phyloP scores from a whole-genome alignment of 2,888 invertebrate species.

The Erebia aethiops region DNA sequence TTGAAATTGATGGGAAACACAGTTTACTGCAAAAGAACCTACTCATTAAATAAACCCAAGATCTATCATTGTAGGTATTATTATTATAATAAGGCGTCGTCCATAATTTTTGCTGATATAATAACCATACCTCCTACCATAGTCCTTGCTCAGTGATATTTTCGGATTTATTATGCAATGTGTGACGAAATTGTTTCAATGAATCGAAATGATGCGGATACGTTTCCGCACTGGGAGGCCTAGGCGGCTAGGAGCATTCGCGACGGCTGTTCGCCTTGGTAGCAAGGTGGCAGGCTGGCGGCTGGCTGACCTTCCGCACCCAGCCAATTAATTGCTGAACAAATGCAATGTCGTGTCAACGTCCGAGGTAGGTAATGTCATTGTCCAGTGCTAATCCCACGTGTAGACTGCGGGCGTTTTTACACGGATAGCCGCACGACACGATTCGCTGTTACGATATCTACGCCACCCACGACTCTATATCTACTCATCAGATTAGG shows the following conservation, averaged over 20 bases:
- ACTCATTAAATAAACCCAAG: background rate
- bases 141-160: background rate
- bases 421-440: too few species aligned
- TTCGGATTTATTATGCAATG: slow-evolving; percentile 29
- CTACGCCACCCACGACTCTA: too few species aligned
- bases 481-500: too few species aligned
- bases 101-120: background rate
- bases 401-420: slow-evolving; percentile 7
- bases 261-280: slow-evolving; percentile 39
- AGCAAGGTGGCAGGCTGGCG: slow-evolving; percentile 38
- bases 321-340: slow-evolving; percentile 40
- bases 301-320: slow-evolving; percentile 39
- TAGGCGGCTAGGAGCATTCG: slow-evolving; percentile 29
- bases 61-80: background rate
- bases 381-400: slow-evolving; percentile 20
- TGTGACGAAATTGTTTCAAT: slow-evolving; percentile 30
- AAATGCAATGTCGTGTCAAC: slow-evolving; percentile 42
- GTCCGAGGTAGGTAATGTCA: slow-evolving; percentile 36
- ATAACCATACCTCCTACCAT: background rate
- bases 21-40: too few species aligned
- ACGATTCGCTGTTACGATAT: too few species aligned
- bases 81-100: background rate
- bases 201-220: slow-evolving; percentile 28
- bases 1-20: too few species aligned
- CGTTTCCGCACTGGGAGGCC: slow-evolving; percentile 37